Evolutionary conservation across 1,140 invertebrate genomes (phyloP), one percentile per base, ranked within the genome.

Genomic region (Coptotermes formosanus): DNA sequence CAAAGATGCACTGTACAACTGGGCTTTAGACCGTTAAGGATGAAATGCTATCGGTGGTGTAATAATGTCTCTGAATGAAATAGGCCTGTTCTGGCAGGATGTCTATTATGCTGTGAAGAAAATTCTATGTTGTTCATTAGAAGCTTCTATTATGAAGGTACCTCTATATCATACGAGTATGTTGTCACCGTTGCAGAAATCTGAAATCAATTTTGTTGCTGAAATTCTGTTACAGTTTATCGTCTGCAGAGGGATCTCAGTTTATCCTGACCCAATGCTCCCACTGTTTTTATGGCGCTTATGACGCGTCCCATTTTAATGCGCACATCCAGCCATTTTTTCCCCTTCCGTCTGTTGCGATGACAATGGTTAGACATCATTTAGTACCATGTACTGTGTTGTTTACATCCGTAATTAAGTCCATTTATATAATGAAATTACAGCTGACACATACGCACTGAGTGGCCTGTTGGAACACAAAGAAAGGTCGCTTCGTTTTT

Each of bases 401-500:
- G 64, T 75, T 75, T 75, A 75, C 64, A 75, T 75, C n/a, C 64
- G 30, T 75, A 75, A 75, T 75, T 75, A 75, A 75, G 64, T 30
- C 64, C 64, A 75, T 75, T 75, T 75, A 75, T 75, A 30, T 75
- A 75, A 75, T 75, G n/a, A 30, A 75, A 75, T 75, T 75, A 75
- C 64, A 75, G n/a, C 64, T 75, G 64, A 55, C 52, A 55, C 52
- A 55, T 55, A 21, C 52, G 14, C 3, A 55, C 38, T 38, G 52
- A 48, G 45, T 21, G 14, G 14, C 19, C 16, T 55, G 52, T 55
- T 55, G 4, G 9, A 30, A 30, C 59, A 75, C 64, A 75, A 75
- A 75, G n/a, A 30, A 75, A 75, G 64, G 64, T 75, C 64, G 16
- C 64, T 75, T 25, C 64, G n/a, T 75, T 0, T 25, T 75, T 14